Conservation (phyloP, 2,888 invertebrate genomes). For the Helobdella robusta region DNA sequence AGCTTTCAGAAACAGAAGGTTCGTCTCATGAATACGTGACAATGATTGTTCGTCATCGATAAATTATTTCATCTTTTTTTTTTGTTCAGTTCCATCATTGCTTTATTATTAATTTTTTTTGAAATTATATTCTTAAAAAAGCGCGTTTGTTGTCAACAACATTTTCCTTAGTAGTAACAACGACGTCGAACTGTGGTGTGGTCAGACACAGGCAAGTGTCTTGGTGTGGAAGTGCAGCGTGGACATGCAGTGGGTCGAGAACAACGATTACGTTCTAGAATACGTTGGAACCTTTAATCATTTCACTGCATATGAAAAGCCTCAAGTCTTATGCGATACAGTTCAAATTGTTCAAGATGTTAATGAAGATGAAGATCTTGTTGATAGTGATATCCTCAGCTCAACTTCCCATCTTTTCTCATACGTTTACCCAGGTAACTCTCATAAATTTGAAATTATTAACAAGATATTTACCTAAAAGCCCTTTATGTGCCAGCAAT, state of each 20-base stretch:
- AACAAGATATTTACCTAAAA: too few relatives aligned
- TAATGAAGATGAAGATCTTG: too few relatives aligned
- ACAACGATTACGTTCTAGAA: slow-evolving; percentile 23
- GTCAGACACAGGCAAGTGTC: slow-evolving; percentile 39
- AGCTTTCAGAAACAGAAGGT: too few relatives aligned
- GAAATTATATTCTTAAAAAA: neutral
- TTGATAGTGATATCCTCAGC: too few relatives aligned
- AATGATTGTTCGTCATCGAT: neutral
- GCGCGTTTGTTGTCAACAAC: too few relatives aligned
- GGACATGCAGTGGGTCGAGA: too few relatives aligned
- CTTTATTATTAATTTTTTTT: neutral
- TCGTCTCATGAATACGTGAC: too few relatives aligned
- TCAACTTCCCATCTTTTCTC: slow-evolving; percentile 56
- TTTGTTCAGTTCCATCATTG: neutral
- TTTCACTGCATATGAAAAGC: slow-evolving; percentile 3
- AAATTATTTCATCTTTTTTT: neutral
- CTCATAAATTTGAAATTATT: too few relatives aligned
- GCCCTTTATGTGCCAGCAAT: too few relatives aligned
- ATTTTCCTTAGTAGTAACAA: too few relatives aligned
- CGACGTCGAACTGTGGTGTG: slow-evolving; percentile 39
- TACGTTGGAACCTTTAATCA: slow-evolving; percentile 23
- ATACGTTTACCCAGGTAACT: slow-evolving; percentile 68
- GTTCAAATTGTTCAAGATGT: slow-evolving; percentile 38
- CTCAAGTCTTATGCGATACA: slow-evolving; percentile 26
- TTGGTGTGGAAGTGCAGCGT: slow-evolving; percentile 34